Base-by-base conservation (phyloP, 2,113 vertebrate species). In the Apodemus speciosus region DNA sequence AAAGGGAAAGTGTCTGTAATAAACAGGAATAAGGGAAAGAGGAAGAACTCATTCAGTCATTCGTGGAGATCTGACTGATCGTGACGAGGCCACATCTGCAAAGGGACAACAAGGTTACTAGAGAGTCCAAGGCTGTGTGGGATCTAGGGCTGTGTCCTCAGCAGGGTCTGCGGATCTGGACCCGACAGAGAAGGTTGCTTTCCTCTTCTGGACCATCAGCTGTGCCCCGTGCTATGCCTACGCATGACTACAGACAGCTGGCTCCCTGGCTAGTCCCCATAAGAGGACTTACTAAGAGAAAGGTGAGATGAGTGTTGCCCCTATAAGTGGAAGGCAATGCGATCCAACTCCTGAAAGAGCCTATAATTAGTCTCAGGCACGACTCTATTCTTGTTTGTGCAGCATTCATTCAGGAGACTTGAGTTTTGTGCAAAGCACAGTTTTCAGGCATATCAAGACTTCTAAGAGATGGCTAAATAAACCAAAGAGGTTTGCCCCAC, bases 11-110 rank as follows among this genome's bases (percentile, higher is more conserved):
- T 62, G n/a, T 87, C 32, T 89, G 15, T 75, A 85, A 64, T 56
- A 25, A 83, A 84, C 25, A 3, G 69, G 83, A 96, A 94, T 96
- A 93, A 97, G 75, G 43, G 38, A 71, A 89, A n/a, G 46, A 91
- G 68, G 79, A 71, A 62, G 46, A 46, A 6, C 21, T 60, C 11
- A 23, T 32, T 23, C 32, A 14, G 73, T 73, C 40, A 18, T 93
- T 89, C 35, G 18, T 69, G 58, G 25, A 85, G 32, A 14, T 23
- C 56, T 21, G 66, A 15, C 32, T 75, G 66, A 32, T 46, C 76
- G 9, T 49, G 56, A 25, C 16, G 81, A 90, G 27, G 40, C 23
- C 2, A 0, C 2, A 0, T 20, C 77, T 27, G 9, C 75, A 73
- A 13, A 18, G 1, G 9, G 8, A 32, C 27, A 27, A 2, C 2